These are phyloP conservation scores for Hecatera dysodea DNA, from an alignment of 2,888 invertebrate genomes.

Conservation along the genomic window DNA sequence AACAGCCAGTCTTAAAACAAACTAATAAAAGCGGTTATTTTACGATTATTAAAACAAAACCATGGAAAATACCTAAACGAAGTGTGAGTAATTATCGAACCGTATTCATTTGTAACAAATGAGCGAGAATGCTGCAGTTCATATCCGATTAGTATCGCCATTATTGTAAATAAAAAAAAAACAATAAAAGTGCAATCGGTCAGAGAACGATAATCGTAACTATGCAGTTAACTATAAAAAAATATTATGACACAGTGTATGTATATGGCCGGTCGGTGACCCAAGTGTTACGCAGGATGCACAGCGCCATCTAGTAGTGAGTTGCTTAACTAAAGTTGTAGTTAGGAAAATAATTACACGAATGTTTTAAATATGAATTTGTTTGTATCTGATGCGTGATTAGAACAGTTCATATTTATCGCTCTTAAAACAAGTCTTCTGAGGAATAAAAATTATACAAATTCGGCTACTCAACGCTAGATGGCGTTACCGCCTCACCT, in stretches of 20 bases:
- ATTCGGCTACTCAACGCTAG: constrained; percentile 72
- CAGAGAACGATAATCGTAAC: constrained; percentile 79
- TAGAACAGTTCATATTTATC: background rate
- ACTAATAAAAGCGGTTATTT: background rate
- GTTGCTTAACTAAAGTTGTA: constrained; percentile 32
- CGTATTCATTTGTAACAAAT: constrained; percentile 26
- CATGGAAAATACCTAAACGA: constrained; percentile 8
- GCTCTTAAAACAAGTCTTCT: background rate
- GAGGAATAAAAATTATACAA: background rate
- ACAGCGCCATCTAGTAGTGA: constrained; percentile 79
- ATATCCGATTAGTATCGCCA: constrained; percentile 38
- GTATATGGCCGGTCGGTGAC: constrained; percentile 57
- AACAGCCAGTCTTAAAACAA: background rate
- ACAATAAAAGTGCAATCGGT: constrained; percentile 76
- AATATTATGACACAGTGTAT: constrained; percentile 67
- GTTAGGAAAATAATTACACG: constrained; percentile 37
- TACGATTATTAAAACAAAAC: constrained; percentile 1
- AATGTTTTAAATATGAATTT: background rate
- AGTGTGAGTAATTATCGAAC: constrained; percentile 21
- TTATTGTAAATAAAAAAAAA: constrained; percentile 67
- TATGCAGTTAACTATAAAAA: constrained; percentile 72
- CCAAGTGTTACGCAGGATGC: constrained; percentile 50
- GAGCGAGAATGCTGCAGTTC: background rate
- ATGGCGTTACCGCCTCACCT: constrained; percentile 67
- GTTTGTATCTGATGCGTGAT: background rate